These are phyloP conservation scores for Lasius platythorax DNA, from an alignment of 2,888 invertebrate genomes.

Conservation along the genomic window DNA sequence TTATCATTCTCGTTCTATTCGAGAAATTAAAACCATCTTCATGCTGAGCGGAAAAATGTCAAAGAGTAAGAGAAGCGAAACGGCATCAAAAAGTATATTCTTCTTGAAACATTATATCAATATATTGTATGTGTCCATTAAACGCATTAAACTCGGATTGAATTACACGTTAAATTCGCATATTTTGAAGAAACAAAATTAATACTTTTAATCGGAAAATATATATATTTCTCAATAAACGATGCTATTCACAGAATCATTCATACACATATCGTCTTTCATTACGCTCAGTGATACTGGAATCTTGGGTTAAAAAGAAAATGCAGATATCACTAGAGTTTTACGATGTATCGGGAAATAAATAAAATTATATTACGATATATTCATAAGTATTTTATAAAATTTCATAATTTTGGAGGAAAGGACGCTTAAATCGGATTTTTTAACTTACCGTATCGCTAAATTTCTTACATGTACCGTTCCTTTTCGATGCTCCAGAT, in stretches of 20 bases:
- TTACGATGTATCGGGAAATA: background rate
- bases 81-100: background rate
- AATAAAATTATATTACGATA: background rate
- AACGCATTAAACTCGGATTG: conserved; percentile 17
- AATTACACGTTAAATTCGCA: background rate
- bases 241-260: background rate
- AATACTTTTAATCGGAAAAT: conserved; percentile 2
- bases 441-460: background rate
- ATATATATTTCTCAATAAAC: conserved; percentile 17
- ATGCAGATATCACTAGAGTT: background rate
- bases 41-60: background rate
- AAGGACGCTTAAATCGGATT: background rate
- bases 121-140: background rate
- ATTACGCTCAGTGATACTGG: background rate
- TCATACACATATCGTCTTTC: background rate
- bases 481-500: background rate
- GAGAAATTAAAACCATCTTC: conserved; percentile 26
- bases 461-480: background rate
- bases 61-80: background rate
- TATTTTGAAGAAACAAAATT: conserved; percentile 1
- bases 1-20: conserved; percentile 57
- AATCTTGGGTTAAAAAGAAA: background rate
- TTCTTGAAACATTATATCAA: conserved; percentile 3
- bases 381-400: background rate
- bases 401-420: background rate